These are phyloP conservation scores for Brachyptera putata DNA, from an alignment of 2,888 invertebrate species.

Conservation along the genomic window DNA sequence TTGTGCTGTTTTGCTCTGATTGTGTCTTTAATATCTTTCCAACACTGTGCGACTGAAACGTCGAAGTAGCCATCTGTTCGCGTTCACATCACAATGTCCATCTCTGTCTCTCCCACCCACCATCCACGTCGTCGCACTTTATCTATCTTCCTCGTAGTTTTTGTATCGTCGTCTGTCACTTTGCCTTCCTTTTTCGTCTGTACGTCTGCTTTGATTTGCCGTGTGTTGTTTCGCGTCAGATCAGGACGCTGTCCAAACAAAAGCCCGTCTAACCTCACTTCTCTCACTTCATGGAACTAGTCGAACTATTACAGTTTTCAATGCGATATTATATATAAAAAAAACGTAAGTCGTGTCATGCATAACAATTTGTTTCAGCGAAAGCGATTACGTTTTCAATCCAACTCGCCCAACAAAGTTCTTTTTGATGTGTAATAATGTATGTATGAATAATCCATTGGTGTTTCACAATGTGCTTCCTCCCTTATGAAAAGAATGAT, in stretches of 20 bases:
- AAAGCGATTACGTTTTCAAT: slow-evolving; percentile 18
- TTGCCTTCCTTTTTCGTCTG: too few species aligned
- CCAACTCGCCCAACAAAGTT: slow-evolving; percentile 16
- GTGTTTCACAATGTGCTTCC: too few species aligned
- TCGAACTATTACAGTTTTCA: slow-evolving; percentile 12
- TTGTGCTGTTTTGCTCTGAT: not conserved
- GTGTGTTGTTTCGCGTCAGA: not conserved
- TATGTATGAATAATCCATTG: too few species aligned
- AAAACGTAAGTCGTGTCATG: slow-evolving; percentile 2
- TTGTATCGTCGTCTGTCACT: too few species aligned
- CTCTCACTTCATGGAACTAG: not conserved
- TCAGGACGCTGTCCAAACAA: not conserved
- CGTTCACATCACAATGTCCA: not conserved
- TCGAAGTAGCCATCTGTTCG: slow-evolving; percentile 6
- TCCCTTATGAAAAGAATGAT: too few species aligned
- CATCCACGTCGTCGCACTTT: not conserved
- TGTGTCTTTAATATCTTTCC: not conserved
- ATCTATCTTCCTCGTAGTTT: not conserved
- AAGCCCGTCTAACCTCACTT: not conserved
- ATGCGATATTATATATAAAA: too few species aligned
- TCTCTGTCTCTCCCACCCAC: not conserved
- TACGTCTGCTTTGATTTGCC: not conserved
- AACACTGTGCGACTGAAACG: not conserved
- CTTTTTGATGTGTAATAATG: too few species aligned
- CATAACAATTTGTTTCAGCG: slow-evolving; percentile 13